phyloP scores from a whole-genome alignment of 2,888 invertebrate species.

The Hyposoter dolosus region DNA sequence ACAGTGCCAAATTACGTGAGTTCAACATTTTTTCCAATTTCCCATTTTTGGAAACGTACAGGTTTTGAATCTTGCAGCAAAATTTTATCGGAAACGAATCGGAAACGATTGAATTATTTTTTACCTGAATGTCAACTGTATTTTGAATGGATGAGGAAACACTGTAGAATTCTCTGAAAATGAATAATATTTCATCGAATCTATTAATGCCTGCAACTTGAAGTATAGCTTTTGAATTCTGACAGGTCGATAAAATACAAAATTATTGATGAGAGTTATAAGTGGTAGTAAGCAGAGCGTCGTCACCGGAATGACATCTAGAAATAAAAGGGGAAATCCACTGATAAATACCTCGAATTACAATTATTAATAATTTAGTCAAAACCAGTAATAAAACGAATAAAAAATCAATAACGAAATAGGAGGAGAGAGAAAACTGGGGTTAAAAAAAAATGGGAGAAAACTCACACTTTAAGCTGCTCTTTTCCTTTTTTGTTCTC shows the following conservation, averaged over 20 bases:
- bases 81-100: not conserved
- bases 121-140: not conserved
- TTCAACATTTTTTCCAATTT: not conserved
- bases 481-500: not conserved
- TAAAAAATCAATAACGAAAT: not conserved
- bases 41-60: not conserved
- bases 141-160: too few species aligned
- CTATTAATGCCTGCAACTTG: not conserved
- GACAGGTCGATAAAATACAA: not conserved
- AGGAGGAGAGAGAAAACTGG: not conserved
- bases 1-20: not conserved
- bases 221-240: not conserved
- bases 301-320: not conserved
- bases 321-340: not conserved
- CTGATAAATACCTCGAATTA: not conserved
- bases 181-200: not conserved
- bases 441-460: slow-evolving; percentile 23
- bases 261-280: not conserved
- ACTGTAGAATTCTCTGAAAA: not conserved
- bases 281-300: not conserved
- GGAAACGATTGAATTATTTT: not conserved
- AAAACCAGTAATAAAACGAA: not conserved
- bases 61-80: not conserved
- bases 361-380: not conserved
- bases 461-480: not conserved